Evolutionary conservation across 2,113 vertebrate genomes (phyloP).

Genomic region (Anser cygnoides): DNA sequence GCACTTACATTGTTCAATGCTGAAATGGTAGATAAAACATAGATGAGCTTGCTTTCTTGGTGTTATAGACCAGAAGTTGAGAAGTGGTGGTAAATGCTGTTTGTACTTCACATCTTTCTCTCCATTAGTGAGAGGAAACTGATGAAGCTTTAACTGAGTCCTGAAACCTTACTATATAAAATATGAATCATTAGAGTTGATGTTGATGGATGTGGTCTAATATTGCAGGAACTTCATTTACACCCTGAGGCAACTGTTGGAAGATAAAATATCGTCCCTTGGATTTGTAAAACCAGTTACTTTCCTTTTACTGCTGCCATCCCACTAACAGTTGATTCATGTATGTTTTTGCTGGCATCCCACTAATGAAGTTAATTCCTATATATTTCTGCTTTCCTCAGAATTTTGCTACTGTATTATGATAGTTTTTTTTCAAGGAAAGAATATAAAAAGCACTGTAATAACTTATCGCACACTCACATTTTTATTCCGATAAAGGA

Average conservation of each 20-base stretch:
- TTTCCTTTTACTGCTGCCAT: background rate
- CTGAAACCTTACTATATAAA: background rate
- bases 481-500: background rate
- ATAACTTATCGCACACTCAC: background rate
- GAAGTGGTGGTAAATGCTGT: background rate
- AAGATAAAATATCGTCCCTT: background rate
- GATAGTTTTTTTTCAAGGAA: background rate
- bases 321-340: accelerated
- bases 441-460: background rate
- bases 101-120: background rate
- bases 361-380: background rate
- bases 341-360: no score
- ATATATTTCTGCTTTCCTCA: background rate
- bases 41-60: background rate
- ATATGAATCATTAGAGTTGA: background rate
- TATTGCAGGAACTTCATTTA: background rate
- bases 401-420: background rate
- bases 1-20: background rate
- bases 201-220: background rate
- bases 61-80: background rate
- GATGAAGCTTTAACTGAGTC: background rate
- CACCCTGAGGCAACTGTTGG: background rate
- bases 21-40: background rate
- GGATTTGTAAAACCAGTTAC: background rate
- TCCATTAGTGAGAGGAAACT: background rate